Conservation (phyloP, 2,888 invertebrate species). For the Trachelus stipa region DNA sequence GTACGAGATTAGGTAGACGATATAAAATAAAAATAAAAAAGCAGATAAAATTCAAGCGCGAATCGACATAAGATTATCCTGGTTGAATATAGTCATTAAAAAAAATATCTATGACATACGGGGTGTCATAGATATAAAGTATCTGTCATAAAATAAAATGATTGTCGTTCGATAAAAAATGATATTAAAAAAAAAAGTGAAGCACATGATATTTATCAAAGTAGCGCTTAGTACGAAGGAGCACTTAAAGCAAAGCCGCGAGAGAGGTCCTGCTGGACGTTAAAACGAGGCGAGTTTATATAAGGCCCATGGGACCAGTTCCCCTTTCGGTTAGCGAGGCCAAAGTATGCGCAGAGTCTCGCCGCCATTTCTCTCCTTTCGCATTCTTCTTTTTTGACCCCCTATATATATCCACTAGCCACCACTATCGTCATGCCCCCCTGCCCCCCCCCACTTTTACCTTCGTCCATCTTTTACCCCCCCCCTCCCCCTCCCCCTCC, state of each 20-base stretch:
- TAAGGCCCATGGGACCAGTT: slow-evolving; percentile 42
- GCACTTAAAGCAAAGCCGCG: too few species aligned
- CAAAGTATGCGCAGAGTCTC: slow-evolving; percentile 6
- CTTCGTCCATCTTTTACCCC: not conserved
- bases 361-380: not conserved
- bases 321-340: slow-evolving; percentile 25
- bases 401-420: not conserved
- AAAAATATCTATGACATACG: too few species aligned
- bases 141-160: too few species aligned
- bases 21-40: not conserved
- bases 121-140: too few species aligned
- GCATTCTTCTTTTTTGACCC: not conserved
- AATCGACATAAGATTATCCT: slow-evolving; percentile 3
- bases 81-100: not conserved
- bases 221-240: too few species aligned
- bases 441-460: not conserved
- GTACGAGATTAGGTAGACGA: too few species aligned
- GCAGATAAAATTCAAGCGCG: not conserved
- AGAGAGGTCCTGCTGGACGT: too few species aligned
- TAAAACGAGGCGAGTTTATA: slow-evolving; percentile 37
- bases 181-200: not conserved
- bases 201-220: not conserved
- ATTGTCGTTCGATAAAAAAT: not conserved
- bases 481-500: not conserved
- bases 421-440: not conserved